These are phyloP conservation scores for Magallana angulata DNA, from an alignment of 1,140 invertebrate genomes.

Conservation along the genomic window DNA sequence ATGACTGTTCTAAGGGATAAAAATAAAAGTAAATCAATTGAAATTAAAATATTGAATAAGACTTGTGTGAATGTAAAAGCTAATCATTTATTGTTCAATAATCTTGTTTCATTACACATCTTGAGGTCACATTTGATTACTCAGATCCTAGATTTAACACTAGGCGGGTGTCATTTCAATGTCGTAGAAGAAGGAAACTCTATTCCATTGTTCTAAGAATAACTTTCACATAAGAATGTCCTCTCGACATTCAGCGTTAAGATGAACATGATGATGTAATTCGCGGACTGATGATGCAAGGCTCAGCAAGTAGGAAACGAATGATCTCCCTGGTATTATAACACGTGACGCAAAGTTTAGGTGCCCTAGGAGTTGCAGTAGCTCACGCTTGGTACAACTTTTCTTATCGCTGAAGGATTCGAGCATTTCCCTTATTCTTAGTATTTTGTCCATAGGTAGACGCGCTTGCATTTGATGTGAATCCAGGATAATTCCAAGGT, in stretches of 20 bases:
- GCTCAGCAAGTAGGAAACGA: constrained; percentile 40
- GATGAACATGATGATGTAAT: constrained; percentile 45
- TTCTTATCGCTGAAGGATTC: constrained; percentile 9
- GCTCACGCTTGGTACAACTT: constrained; percentile 51
- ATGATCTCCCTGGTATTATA: constrained; percentile 31
- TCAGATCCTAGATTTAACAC: too few relatives aligned
- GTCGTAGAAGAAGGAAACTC: constrained; percentile 47
- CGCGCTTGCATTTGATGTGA: constrained; percentile 48
- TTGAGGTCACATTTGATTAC: too few relatives aligned
- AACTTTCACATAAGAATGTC: constrained; percentile 48
- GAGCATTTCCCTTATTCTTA: constrained; percentile 24
- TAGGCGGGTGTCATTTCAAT: neutral
- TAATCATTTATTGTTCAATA: too few relatives aligned
- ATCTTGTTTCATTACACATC: too few relatives aligned
- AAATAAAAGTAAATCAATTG: too few relatives aligned
- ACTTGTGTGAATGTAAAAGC: too few relatives aligned
- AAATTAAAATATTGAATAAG: too few relatives aligned
- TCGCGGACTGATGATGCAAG: constrained; percentile 38
- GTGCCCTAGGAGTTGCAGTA: constrained; percentile 42
- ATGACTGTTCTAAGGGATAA: too few relatives aligned
- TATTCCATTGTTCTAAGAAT: constrained; percentile 52
- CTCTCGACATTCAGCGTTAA: constrained; percentile 31
- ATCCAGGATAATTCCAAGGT: constrained; percentile 47
- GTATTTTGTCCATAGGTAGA: constrained; percentile 41
- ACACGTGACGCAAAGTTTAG: constrained; percentile 44